Base-by-base conservation (phyloP, 1,140 invertebrate species). In the Leptinotarsa lineolata region DNA sequence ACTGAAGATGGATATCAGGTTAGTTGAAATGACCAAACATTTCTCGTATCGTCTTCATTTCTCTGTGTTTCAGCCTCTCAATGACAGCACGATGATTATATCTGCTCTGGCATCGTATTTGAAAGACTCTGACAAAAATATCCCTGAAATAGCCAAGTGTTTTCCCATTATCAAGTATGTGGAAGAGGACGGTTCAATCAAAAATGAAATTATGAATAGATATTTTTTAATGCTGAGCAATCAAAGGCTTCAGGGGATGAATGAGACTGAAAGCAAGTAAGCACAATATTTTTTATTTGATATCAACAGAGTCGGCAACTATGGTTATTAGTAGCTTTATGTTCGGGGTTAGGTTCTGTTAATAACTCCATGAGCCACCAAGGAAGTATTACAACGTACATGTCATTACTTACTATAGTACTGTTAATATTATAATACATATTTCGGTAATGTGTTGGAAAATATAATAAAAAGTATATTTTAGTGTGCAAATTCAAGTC, bases 1-100 rank as follows among this genome's bases (percentile, higher is more conserved):
- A 89, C 91, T 22, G 85, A 89, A 70, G 87, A 89, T 75, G 91
- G 91, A 30, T 92, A 91, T 84, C 91, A 92, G 81, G 90, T 91
- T 85, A 74, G 72, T 75, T 54, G 48, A 54, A 15, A n/a, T 1
- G 1, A 5, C 16, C 0, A 54, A 16, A n/a, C 1, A 54, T 54
- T 5, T 54, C 13, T 54, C 48, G 1, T 5, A n/a, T 54, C 15
- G 15, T n/a, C 48, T 13, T 63, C 20, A 0, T 18, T 63, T 8
- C 11, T 30, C 61, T 72, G 22, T 84, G 80, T 88, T 88, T 74
- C 85, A 94, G 86, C 94, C 96, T 87, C 84, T 99, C 72, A 92
- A 95, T 80, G 98, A 99, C 80, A 98, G 96, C 73, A 92, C 94
- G 46, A 93, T 97, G 84, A 98, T 99, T 61, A 91, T 99, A 80